phyloP scores from a whole-genome alignment of 2,888 invertebrate genomes.

The Hololepta plana region DNA sequence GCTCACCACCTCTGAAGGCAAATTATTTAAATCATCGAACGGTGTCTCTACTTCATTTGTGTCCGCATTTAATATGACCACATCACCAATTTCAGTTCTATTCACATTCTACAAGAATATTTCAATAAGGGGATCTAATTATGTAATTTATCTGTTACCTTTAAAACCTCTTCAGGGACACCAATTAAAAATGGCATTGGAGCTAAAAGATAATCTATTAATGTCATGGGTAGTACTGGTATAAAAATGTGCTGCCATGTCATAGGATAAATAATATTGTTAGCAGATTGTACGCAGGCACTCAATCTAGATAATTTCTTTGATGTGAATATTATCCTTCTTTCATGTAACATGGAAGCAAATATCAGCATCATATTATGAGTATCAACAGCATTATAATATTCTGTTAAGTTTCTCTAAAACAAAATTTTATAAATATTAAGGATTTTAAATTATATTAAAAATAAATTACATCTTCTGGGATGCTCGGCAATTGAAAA shows the following conservation, averaged over 20 bases:
- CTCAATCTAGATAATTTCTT: slow-evolving; percentile 75
- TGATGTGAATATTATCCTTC: slow-evolving; percentile 85
- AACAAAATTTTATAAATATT: slow-evolving; percentile 13
- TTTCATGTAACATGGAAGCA: slow-evolving; percentile 87
- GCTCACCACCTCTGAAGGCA: slow-evolving; percentile 79
- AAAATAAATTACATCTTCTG: slow-evolving; percentile 86
- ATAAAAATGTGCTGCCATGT: slow-evolving; percentile 98
- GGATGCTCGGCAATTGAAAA: slow-evolving; percentile 80
- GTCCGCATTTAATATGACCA: slow-evolving; percentile 88
- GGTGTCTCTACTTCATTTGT: slow-evolving; percentile 70
- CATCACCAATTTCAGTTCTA: slow-evolving; percentile 77
- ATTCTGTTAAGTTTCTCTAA: slow-evolving; percentile 92
- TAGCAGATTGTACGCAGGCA: slow-evolving; percentile 86
- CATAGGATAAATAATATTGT: slow-evolving; percentile 92
- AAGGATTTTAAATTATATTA: neutral
- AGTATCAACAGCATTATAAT: slow-evolving; percentile 91
- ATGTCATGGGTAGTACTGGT: slow-evolving; percentile 76
- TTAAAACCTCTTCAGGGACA: slow-evolving; percentile 69
- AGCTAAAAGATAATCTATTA: slow-evolving; percentile 80
- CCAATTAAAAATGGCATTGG: slow-evolving; percentile 98
- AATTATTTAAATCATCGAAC: slow-evolving; percentile 73
- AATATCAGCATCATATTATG: slow-evolving; percentile 92
- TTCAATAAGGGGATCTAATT: neutral
- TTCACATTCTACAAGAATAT: slow-evolving; percentile 42
- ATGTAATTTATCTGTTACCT: slow-evolving; percentile 31